phyloP scores from a whole-genome alignment of 2,888 invertebrate genomes.

The Idaea dimidiata region DNA sequence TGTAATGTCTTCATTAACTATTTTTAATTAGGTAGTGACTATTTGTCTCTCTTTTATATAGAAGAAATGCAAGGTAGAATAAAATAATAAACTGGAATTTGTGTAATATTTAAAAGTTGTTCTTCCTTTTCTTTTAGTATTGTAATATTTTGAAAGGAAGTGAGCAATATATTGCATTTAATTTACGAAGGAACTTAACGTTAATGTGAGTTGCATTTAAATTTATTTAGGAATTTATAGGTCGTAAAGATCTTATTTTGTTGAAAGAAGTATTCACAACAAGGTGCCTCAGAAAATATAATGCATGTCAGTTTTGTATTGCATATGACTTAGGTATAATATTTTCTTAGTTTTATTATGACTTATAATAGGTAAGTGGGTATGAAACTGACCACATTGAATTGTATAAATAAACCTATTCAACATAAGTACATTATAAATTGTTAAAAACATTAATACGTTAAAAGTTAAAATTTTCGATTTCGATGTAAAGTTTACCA shows the following conservation, averaged over 20 bases:
- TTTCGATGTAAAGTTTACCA: too few relatives aligned
- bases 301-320: too few relatives aligned
- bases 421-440: too few relatives aligned
- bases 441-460: too few relatives aligned
- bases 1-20: slow-evolving; percentile 43
- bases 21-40: slow-evolving; percentile 41
- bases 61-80: background rate
- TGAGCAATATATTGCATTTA: background rate
- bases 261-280: background rate
- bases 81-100: background rate
- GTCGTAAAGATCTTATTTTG: background rate
- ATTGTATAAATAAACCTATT: too few relatives aligned
- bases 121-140: background rate
- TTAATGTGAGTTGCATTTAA: background rate
- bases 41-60: slow-evolving; percentile 12
- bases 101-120: too few relatives aligned
- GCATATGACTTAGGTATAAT: too few relatives aligned
- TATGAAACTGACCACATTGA: too few relatives aligned
- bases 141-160: slow-evolving; percentile 4
- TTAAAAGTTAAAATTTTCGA: too few relatives aligned
- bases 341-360: too few relatives aligned
- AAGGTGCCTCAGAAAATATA: background rate
- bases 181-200: slow-evolving; percentile 1
- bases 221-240: background rate
- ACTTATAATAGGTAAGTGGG: too few relatives aligned